Percentiles rank a stretch among this genome's conserved stretches.
These are phyloP conservation scores for Pharmacophagus antenor DNA, from an alignment of 2,888 invertebrate species.

Conservation along the genomic window DNA sequence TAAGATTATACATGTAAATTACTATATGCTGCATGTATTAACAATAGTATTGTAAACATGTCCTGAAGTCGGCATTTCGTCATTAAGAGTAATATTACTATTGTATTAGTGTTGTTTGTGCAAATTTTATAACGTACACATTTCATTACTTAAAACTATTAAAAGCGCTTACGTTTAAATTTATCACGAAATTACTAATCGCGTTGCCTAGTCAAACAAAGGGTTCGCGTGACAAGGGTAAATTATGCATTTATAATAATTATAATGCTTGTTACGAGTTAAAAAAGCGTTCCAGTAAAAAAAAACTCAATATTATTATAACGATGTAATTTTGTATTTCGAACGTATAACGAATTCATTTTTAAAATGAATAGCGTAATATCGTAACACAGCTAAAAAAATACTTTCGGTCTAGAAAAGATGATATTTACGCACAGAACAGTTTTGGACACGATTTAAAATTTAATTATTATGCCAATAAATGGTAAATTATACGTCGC, in stretches of 20 bases:
- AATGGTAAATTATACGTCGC: too few species aligned
- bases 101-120: slow-evolving; percentile 34
- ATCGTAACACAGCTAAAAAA: not conserved
- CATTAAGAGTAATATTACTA: not conserved
- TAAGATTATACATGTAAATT: too few species aligned
- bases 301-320: slow-evolving; percentile 27
- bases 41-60: too few species aligned
- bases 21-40: too few species aligned
- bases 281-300: slow-evolving; percentile 36
- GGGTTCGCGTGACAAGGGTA: slow-evolving; percentile 55
- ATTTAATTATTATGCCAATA: too few species aligned
- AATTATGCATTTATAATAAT: slow-evolving; percentile 54
- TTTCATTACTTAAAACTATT: slow-evolving; percentile 50
- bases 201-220: slow-evolving; percentile 45
- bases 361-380: not conserved
- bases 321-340: not conserved
- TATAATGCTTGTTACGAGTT: slow-evolving; percentile 41
- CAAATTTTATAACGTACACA: slow-evolving; percentile 43
- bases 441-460: too few species aligned
- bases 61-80: not conserved
- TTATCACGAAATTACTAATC: slow-evolving; percentile 56
- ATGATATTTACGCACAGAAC: too few species aligned
- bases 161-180: slow-evolving; percentile 45
- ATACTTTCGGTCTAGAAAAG: not conserved
- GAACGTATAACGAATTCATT: not conserved